A percentile compares a stretch with the other conserved stretches of the same genome.
These are phyloP conservation scores for Tortrix viridana DNA, from an alignment of 2,888 invertebrate genomes.

Conservation along the genomic window DNA sequence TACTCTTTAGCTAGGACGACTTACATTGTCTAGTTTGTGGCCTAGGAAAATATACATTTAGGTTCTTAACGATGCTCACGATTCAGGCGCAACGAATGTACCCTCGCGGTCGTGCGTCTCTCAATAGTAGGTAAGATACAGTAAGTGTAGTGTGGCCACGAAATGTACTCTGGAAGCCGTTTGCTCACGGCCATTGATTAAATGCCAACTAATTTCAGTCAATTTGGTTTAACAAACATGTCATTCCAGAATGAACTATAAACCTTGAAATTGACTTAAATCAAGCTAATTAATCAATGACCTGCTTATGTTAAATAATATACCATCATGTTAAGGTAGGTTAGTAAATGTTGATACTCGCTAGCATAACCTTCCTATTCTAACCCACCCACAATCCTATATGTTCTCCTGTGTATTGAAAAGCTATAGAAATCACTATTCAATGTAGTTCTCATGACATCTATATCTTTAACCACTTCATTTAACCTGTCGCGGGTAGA, in stretches of 20 bases:
- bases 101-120: neutral
- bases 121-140: slow-evolving; percentile 21
- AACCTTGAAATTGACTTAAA: slow-evolving; percentile 10
- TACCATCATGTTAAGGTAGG: slow-evolving; percentile 19
- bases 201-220: neutral
- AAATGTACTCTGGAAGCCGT: slow-evolving; percentile 27
- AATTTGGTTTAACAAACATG: neutral
- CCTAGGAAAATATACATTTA: slow-evolving; percentile 32
- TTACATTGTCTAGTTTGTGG: slow-evolving; percentile 31
- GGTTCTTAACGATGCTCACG: slow-evolving; percentile 22
- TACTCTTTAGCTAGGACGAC: slow-evolving; percentile 36
- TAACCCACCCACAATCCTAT: slow-evolving; percentile 41
- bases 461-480: neutral
- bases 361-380: slow-evolving; percentile 30
- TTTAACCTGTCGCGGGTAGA: too few species aligned
- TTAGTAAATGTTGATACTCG: slow-evolving; percentile 42
- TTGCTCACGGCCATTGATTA: slow-evolving; percentile 14
- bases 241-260: neutral
- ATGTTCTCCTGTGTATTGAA: slow-evolving; percentile 14
- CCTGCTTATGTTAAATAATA: slow-evolving; percentile 10
- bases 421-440: slow-evolving; percentile 1
- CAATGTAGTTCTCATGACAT: slow-evolving; percentile 21
- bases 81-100: slow-evolving; percentile 9
- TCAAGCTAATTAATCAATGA: slow-evolving; percentile 26
- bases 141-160: slow-evolving; percentile 28